Evolutionary conservation across 2,113 vertebrate genomes (phyloP), one percentile per base, ranked within the genome.

Genomic region (Nycticebus coucang): DNA sequence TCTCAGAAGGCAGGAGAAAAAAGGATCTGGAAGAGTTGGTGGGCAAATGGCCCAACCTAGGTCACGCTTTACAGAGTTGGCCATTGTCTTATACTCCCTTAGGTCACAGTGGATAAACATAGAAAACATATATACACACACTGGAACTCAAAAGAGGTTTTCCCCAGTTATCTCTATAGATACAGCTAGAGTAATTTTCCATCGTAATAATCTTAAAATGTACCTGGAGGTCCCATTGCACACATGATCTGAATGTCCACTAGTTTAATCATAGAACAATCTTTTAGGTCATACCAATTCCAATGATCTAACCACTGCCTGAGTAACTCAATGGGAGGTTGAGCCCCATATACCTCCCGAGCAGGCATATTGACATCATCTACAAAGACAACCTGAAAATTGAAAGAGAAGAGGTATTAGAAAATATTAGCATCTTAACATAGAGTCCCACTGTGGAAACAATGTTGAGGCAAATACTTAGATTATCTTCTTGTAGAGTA

Each of bases 281-380:
- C 99, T 96, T 99, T 99, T 60, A 99, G 96, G 94, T 99, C 99
- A 85, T 99, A 99, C 99, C 99, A 99, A 95, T 99, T 99, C 99
- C 99, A 99, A 96, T 99, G 99, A 97, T 99, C 99, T 91, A 99
- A 97, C 99, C 99, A 99, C 97, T 99, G 99, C 17, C 99, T 98
- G 62, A 99, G 98, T 84, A 99, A 98, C 97, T 99, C 99, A 85
- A 99, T 99, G 8, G 99, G 99, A 0, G 99, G 99, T 74, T 99
- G 99, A 85, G 99, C 99, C 81, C 99, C 99, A 37, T 99, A 99
- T 2, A 99, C 98, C 96, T 99, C 99, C 95, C 99, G 98, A n/a
- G 99, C 98, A 18, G 99, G 99, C 99, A 99, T 99, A 97, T 99
- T 99, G 83, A 99, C 99, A 90, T 99, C 99, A 96, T 99, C 99